Conservation (phyloP, 1,140 invertebrate genomes). For the Caenorhabditis latens region DNA sequence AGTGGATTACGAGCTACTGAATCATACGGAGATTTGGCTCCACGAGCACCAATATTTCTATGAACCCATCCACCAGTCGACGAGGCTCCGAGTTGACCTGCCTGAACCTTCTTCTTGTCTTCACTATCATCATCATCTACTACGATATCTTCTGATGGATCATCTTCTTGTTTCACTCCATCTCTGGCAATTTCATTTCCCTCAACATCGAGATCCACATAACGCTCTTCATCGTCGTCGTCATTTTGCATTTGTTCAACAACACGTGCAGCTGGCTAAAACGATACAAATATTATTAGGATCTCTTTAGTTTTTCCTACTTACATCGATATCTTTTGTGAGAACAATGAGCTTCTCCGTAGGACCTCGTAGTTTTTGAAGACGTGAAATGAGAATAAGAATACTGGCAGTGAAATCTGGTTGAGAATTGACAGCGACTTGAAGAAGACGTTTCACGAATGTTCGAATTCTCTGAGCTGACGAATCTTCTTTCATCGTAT, state of each 20-base stretch:
- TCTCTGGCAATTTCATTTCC: slow-evolving; percentile 68
- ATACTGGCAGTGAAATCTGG: slow-evolving; percentile 84
- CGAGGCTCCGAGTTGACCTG: slow-evolving; percentile 2
- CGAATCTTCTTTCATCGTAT: slow-evolving; percentile 78
- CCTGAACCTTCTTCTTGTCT: slow-evolving; percentile 45
- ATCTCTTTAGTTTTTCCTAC: slow-evolving; percentile 34
- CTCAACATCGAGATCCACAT: slow-evolving; percentile 74
- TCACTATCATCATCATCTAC: slow-evolving; percentile 59
- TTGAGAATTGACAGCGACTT: slow-evolving; percentile 80
- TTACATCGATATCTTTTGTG: slow-evolving; percentile 62
- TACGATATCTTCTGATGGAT: slow-evolving; percentile 68
- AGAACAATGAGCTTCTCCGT: slow-evolving; percentile 18
- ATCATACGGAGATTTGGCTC: slow-evolving; percentile 81
- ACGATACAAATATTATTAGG: not conserved
- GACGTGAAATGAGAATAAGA: slow-evolving; percentile 86
- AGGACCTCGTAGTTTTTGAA: slow-evolving; percentile 75
- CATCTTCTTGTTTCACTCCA: slow-evolving; percentile 70
- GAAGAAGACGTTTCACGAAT: slow-evolving; percentile 90
- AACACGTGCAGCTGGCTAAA: slow-evolving; percentile 10
- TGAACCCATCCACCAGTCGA: slow-evolving; percentile 59
- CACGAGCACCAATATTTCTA: slow-evolving; percentile 61
- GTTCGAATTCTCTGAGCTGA: slow-evolving; percentile 82
- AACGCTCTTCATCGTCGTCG: slow-evolving; percentile 78
- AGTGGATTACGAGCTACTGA: slow-evolving; percentile 86
- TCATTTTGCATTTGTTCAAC: slow-evolving; percentile 76